Conservation (phyloP, 2,113 vertebrate genomes). For the Macquaria ambigua region DNA sequence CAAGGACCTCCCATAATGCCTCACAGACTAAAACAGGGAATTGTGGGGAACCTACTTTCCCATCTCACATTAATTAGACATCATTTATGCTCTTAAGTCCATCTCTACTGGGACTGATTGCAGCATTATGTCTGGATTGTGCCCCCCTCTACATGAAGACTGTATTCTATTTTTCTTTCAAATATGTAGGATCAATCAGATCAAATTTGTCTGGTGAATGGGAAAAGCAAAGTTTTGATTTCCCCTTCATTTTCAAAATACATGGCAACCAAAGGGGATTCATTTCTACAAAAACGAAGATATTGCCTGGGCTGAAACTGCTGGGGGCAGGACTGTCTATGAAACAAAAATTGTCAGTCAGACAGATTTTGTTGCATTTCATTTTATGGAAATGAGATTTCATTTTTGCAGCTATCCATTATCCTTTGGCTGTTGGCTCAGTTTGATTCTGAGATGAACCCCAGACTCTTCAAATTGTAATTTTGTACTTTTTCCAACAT, state of each 20-base stretch:
- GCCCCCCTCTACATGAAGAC: not conserved
- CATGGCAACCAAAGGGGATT: conserved; percentile 23
- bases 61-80: conserved; percentile 61
- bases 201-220: conserved; percentile 31
- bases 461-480: conserved; percentile 49
- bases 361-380: conserved; percentile 56
- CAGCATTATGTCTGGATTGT: conserved; percentile 20
- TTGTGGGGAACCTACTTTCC: conserved; percentile 46
- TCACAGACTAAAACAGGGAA: conserved; percentile 42
- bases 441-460: conserved; percentile 47
- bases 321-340: conserved; percentile 36
- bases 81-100: conserved; percentile 61
- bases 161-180: not conserved
- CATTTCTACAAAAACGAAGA: conserved; percentile 37
- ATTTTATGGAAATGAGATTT: conserved; percentile 70
- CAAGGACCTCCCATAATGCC: conserved; percentile 70
- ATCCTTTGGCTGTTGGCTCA: conserved; percentile 47
- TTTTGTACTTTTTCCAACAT: conserved; percentile 49
- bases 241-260: conserved; percentile 36
- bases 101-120: conserved; percentile 37
- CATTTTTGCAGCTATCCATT: conserved; percentile 41
- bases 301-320: conserved; percentile 32
- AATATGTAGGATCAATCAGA: conserved; percentile 4
- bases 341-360: conserved; percentile 53
- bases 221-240: conserved; percentile 30